Base-by-base conservation (phyloP, 2,113 vertebrate species). In the Pseudopodoces humilis region DNA sequence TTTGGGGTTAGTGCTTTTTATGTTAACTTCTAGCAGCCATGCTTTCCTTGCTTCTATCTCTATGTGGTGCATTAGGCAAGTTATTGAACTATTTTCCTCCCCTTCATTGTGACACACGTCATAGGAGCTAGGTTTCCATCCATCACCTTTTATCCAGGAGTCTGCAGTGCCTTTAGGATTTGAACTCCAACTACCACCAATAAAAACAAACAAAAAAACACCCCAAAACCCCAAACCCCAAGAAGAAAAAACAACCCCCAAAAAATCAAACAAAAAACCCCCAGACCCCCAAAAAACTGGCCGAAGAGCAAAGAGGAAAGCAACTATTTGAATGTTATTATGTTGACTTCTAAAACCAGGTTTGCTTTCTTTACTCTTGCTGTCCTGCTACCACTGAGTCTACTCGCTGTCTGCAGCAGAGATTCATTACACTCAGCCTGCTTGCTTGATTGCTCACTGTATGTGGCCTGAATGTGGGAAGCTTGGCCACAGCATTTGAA, bases 1-100 rank as follows among this genome's bases (percentile, higher is more conserved):
- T 94, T 94, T 97, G 94, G 81, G 88, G 90, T 96, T 92, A 46
- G 69, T 90, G 69, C 84, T 94, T 96, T 95, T 90, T 86, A 33
- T 83, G 84, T 90, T 88, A 83, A 60, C 56, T 81, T 71, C 79
- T 44, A 68, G 60, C 75, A 92, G 79, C 76, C 28, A 1, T 1
- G 0, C 60, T 94, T 69, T 60, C 69, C 69, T 92, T 8, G 1
- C 46, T 83, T 86, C 86, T 93, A 13, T 64, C 71, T 90, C 79
- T 87, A 58, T 95, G 62, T 53, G 72, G 64, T 84, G 82, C 76
- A 68, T 74, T 56, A 60, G 60, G 60, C 60, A 52, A 90, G 64
- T 70, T 85, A 59, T 33, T 86, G 64, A 83, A 49, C 37, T 86
- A 13, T 86, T 92, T 96, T 93, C 71, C 67, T 94, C 79, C 85